A percentile compares a stretch with the other conserved stretches of the same genome.
phyloP scores from a whole-genome alignment of 2,797 vertebrate species.

The Coregonus sp. region DNA sequence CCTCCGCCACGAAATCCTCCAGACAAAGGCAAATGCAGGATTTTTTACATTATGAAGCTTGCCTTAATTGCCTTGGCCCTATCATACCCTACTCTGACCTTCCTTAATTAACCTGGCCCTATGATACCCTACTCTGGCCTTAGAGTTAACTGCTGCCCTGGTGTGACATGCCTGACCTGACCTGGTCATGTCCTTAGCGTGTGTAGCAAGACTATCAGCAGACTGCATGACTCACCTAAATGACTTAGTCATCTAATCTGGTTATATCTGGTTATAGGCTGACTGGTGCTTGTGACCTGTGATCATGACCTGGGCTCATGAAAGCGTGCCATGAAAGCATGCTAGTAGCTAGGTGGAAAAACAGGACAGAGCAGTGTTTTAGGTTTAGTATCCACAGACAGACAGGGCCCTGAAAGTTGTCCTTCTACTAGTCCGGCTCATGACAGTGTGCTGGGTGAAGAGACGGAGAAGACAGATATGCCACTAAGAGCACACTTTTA shows the following conservation, averaged over 20 bases:
- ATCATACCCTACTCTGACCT: too few relatives aligned
- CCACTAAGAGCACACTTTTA: background rate
- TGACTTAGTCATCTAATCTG: background rate
- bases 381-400: background rate
- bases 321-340: background rate
- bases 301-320: background rate
- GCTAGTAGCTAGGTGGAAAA: background rate
- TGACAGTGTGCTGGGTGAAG: background rate
- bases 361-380: background rate
- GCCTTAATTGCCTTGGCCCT: too few relatives aligned
- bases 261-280: slow-evolving; percentile 3
- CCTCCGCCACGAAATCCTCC: too few relatives aligned
- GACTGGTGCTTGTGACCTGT: slow-evolving; percentile 1
- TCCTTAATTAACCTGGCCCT: too few relatives aligned
- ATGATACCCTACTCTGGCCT: too few relatives aligned
- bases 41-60: too few relatives aligned
- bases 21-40: too few relatives aligned
- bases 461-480: background rate
- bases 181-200: background rate
- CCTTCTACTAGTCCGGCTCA: background rate
- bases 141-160: too few relatives aligned
- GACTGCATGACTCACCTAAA: background rate
- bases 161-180: background rate
- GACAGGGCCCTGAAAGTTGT: background rate
- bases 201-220: background rate